These are phyloP conservation scores for Ennomos erosarius DNA, from an alignment of 2,888 invertebrate species.

Conservation along the genomic window DNA sequence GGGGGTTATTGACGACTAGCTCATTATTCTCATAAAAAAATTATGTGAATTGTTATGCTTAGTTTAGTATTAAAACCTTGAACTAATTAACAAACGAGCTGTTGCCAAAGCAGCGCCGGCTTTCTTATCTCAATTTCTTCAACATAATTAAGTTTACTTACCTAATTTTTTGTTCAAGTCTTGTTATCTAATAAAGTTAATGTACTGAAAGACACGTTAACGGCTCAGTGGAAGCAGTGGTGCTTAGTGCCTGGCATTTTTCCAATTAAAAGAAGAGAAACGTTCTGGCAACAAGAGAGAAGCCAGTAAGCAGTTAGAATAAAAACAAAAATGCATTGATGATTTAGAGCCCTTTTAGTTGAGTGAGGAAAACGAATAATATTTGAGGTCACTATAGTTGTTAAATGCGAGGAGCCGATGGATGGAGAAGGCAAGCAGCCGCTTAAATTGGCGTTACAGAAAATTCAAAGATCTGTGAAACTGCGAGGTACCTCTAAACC, in stretches of 20 bases:
- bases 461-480: no score
- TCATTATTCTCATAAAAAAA: no score
- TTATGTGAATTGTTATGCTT: no score
- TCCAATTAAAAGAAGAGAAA: constrained; percentile 31
- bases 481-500: no score
- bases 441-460: no score
- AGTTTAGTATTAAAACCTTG: background rate
- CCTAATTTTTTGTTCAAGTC: constrained; percentile 18
- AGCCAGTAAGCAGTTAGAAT: constrained; percentile 5
- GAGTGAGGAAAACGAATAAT: no score
- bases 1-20: no score
- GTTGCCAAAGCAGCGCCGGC: constrained; percentile 1
- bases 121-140: constrained; percentile 22
- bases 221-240: constrained; percentile 15
- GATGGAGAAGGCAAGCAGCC: no score
- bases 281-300: constrained; percentile 7
- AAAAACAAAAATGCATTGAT: background rate
- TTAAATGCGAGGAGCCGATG: no score
- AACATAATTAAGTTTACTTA: constrained; percentile 18
- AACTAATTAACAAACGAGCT: constrained; percentile 8
- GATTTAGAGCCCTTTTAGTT: background rate
- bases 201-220: constrained; percentile 29
- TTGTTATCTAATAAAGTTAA: constrained; percentile 28
- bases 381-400: no score
- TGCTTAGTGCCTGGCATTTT: constrained; percentile 26